These are phyloP conservation scores for Zaprionus capensis DNA, from an alignment of 1,140 invertebrate species.

Conservation along the genomic window DNA sequence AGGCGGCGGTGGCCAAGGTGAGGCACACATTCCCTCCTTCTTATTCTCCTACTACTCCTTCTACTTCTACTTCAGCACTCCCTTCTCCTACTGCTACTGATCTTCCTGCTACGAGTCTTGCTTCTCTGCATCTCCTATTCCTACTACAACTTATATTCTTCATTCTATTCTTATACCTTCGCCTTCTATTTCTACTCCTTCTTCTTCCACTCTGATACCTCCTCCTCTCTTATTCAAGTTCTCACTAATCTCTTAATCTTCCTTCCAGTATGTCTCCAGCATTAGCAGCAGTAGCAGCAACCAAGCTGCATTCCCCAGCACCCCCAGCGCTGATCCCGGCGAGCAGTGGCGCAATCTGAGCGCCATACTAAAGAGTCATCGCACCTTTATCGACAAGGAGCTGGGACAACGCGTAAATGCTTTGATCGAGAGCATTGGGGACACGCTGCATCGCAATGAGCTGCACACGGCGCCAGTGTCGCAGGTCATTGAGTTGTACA, in stretches of 20 bases:
- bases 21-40: constrained; percentile 1
- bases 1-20: constrained; percentile 71
- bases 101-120: too few species aligned
- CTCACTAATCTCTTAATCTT: too few species aligned
- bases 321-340: constrained; percentile 16
- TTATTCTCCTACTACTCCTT: too few species aligned
- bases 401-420: constrained; percentile 67
- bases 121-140: too few species aligned
- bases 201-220: too few species aligned
- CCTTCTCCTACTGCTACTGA: too few species aligned
- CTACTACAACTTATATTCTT: too few species aligned
- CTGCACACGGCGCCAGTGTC: constrained; percentile 71
- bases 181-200: too few species aligned
- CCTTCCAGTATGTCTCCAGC: constrained; percentile 50
- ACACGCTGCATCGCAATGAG: constrained; percentile 67
- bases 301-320: not conserved
- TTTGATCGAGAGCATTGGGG: constrained; percentile 62
- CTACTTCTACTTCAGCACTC: too few species aligned
- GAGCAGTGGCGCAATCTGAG: constrained; percentile 78
- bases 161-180: too few species aligned
- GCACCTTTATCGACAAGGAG: constrained; percentile 74
- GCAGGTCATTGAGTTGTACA: constrained; percentile 78
- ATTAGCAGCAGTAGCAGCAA: constrained; percentile 30
- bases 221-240: too few species aligned
- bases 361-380: constrained; percentile 71